These are phyloP conservation scores for Erebia ligea DNA, from an alignment of 2,888 invertebrate species.

Conservation along the genomic window DNA sequence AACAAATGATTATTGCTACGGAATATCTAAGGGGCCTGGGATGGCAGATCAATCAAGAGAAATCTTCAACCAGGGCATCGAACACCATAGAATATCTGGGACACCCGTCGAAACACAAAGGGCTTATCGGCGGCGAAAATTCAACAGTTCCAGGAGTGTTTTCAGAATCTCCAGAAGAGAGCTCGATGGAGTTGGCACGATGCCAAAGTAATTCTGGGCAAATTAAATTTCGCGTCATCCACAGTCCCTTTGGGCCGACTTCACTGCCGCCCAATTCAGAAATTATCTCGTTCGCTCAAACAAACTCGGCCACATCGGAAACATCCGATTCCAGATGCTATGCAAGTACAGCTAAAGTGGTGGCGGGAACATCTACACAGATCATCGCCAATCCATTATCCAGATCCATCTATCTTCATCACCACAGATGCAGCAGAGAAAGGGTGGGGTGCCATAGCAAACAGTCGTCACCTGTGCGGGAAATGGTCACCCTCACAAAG, in stretches of 20 bases:
- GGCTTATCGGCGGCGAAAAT: constrained; percentile 38
- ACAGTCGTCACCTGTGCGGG: constrained; percentile 27
- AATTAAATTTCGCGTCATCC: constrained; percentile 43
- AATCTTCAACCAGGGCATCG: neutral
- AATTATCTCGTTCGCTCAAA: neutral
- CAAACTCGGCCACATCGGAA: constrained; percentile 17
- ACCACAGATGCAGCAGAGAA: constrained; percentile 42
- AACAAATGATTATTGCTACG: neutral
- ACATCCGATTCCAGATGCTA: constrained; percentile 18
- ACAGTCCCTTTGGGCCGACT: constrained; percentile 35
- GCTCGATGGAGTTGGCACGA: constrained; percentile 41
- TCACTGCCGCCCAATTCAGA: constrained; percentile 30
- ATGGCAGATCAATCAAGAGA: neutral
- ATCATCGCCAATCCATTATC: neutral
- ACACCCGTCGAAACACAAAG: constrained; percentile 38
- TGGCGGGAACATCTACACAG: constrained; percentile 31
- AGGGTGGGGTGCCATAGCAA: too few species aligned
- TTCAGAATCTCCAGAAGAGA: constrained; percentile 28
- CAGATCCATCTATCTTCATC: constrained; percentile 9
- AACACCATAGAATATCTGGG: constrained; percentile 40
- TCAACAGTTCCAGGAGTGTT: neutral
- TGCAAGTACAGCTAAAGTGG: constrained; percentile 34
- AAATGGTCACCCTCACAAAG: constrained; percentile 34
- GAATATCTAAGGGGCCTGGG: neutral
- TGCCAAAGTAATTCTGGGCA: constrained; percentile 37